Base-by-base conservation (phyloP, 1,140 invertebrate genomes). In the Aporrectodea caliginosa region DNA sequence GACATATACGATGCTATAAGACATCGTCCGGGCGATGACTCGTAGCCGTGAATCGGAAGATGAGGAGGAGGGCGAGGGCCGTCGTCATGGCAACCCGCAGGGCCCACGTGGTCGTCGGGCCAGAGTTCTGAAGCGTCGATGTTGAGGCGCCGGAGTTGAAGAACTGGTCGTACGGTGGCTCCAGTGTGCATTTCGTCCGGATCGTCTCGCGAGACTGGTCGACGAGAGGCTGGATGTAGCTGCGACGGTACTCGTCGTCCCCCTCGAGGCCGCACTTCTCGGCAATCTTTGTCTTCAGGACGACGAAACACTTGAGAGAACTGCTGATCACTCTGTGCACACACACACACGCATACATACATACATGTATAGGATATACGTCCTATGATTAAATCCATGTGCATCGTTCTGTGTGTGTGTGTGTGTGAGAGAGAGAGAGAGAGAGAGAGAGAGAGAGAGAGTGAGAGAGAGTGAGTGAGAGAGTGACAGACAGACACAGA, bases 381-480 rank as follows among this genome's bases (percentile, higher is more conserved):
- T n/a, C n/a, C n/a, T n/a, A n/a, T n/a, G n/a, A n/a, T n/a, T n/a
- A n/a, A n/a, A n/a, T n/a, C n/a, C n/a, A n/a, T n/a, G n/a, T n/a
- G n/a, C n/a, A n/a, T n/a, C n/a, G n/a, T n/a, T n/a, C n/a, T n/a
- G 31, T 29, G 69, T 29, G 69, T 29, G 69, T 29, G 69, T 29
- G 69, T 29, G 69, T 29, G 69, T 29, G 69, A 81, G 70, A 82
- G 80, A 81, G 31, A 77, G 69, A 70, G 69, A 70, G 69, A 70
- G 69, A 70, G 69, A 70, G 69, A 70, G n/a, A n/a, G n/a, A n/a
- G n/a, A n/a, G n/a, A n/a, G n/a, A n/a, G n/a, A n/a, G n/a, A n/a
- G n/a, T n/a, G 69, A 14, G 69, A 70, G 69, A 70, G 69, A 70
- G 69, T 29, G 69, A n/a, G n/a, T 29, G 69, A 70, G 69, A 70